Percentiles rank a stretch among this genome's conserved stretches.
Conservation (phyloP, 2,113 vertebrate species). For the Reinhardtius hippoglossoides region DNA sequence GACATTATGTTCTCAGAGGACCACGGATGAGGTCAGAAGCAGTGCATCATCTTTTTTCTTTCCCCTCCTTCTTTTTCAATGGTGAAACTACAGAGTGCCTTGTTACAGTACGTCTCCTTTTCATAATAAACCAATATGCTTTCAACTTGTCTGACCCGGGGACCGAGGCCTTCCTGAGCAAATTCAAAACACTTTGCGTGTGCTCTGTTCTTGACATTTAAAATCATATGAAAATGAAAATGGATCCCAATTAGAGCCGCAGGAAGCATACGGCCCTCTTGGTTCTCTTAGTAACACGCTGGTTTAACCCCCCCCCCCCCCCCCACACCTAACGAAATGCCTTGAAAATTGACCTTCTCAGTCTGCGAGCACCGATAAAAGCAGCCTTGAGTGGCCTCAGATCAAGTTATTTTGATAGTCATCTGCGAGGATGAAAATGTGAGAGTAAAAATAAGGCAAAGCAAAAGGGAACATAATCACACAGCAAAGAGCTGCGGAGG, state of each 20-base stretch:
- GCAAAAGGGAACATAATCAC: constrained; percentile 43
- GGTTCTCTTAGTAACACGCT: constrained; percentile 58
- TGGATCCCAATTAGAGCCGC: constrained; percentile 72
- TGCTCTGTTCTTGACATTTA: constrained; percentile 75
- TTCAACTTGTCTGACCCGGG: constrained; percentile 42
- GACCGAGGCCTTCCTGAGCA: constrained; percentile 45
- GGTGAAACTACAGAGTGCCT: constrained; percentile 10
- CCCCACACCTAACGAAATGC: constrained; percentile 32
- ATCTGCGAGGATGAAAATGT: constrained; percentile 51
- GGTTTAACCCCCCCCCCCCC: constrained; percentile 45
- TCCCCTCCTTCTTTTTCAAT: not conserved
- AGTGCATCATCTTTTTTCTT: constrained; percentile 42
- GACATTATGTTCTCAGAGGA: constrained; percentile 64
- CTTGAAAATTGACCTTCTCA: constrained; percentile 71
- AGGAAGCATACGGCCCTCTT: constrained; percentile 33
- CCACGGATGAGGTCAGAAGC: constrained; percentile 60
- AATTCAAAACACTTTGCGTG: constrained; percentile 65
- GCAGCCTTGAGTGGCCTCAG: constrained; percentile 60
- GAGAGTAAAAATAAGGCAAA: constrained; percentile 50
- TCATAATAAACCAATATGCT: constrained; percentile 57
- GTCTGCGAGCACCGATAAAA: constrained; percentile 54
- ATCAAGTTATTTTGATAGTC: constrained; percentile 60
- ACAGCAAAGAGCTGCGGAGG: constrained; percentile 29
- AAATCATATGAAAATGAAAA: constrained; percentile 74
- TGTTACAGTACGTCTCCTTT: constrained; percentile 24